Evolutionary conservation across 2,113 vertebrate species (phyloP).

Genomic region (Sterna hirundo): DNA sequence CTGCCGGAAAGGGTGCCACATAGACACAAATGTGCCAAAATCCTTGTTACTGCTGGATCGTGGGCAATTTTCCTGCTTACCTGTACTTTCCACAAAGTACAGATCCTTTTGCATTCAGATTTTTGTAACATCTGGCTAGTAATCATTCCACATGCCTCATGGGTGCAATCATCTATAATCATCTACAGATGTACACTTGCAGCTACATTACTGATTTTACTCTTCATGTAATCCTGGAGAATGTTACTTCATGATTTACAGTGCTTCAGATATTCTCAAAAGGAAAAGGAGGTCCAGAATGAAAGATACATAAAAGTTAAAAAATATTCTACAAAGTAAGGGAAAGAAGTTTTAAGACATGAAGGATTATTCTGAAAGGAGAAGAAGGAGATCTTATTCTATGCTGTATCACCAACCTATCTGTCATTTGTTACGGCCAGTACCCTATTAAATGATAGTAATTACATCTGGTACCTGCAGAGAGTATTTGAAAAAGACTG

Average conservation of each 20-base stretch:
- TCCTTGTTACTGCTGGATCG: neutral
- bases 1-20: neutral
- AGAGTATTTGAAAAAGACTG: neutral
- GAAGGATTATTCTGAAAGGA: neutral
- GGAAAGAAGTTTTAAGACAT: neutral
- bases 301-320: neutral
- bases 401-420: neutral
- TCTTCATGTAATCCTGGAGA: neutral
- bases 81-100: neutral
- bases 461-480: neutral
- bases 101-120: neutral
- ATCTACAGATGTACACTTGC: conserved; percentile 24
- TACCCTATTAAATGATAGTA: neutral
- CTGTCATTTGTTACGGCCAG: neutral
- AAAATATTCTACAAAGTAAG: neutral
- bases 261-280: neutral
- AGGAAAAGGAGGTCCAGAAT: neutral
- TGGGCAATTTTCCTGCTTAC: neutral
- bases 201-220: conserved; percentile 24
- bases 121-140: conserved; percentile 23
- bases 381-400: neutral
- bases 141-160: neutral
- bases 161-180: conserved; percentile 43
- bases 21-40: neutral
- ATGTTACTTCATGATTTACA: neutral